Base-by-base conservation (phyloP, 1,140 invertebrate genomes). In the Hycleus cichorii region DNA sequence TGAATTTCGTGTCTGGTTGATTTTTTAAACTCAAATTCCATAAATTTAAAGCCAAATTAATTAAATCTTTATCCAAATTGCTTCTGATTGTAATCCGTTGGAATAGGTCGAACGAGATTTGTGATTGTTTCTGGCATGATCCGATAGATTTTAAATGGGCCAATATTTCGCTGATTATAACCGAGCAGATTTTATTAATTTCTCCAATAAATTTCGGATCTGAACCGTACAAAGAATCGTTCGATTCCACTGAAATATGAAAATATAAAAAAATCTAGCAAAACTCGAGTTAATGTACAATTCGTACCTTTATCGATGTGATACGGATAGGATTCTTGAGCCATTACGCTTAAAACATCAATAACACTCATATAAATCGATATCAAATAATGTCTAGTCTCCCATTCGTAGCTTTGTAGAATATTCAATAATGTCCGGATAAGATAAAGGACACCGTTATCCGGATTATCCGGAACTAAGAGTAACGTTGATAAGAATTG, bases 191-290 rank as follows among this genome's bases (percentile, higher is more conserved):
- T 66, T 83, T 84, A 64, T 93, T 86, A 0, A 95, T 78, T 77
- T 93, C 90, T 3, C 72, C 73, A 8, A 95, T 76, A 74, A 93
- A 97, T 74, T 93, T 90, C 26, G 83, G 80, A 77, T 96, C 92
- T 42, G 84, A 83, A 2, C 93, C 93, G 74, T 97, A 97, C n/a
- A 97, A 74, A 47, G 84, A 81, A 73, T 97, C 93, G 74, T 97
- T 97, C 2, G 93, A 93, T 71, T 96, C 87, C 49, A 97, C 91
- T 92, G 75, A 62, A 77, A 80, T 18, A 18, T 18, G 18, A 18
- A 1, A 18, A 18, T 18, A 18, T 1, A 18, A 18, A 18, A 18
- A 18, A 18, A 18, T 18, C 18, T 18, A 32, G 0, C 60, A 47
- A 49, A 49, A 51, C 18, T 39, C 25, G 12, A 48, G 25, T 18